Base-by-base conservation (phyloP, 2,113 vertebrate species). In the Monopterus albus region DNA sequence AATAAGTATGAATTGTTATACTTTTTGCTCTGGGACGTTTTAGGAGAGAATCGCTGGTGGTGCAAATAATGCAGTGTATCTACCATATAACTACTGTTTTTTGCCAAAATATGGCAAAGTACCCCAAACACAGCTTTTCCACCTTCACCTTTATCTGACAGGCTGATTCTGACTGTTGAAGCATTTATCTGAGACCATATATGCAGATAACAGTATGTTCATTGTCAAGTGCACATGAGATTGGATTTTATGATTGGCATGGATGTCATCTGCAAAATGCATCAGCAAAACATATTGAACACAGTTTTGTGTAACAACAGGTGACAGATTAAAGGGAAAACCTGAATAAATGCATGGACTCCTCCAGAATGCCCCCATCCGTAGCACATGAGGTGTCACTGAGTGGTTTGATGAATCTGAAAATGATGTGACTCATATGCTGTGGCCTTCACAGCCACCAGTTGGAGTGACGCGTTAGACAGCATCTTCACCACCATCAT, bases 201-300 rank as follows among this genome's bases (percentile, higher is more conserved):
- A n/a, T n/a, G n/a, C n/a, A n/a, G n/a, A n/a, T n/a, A n/a, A n/a
- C n/a, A n/a, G n/a, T n/a, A n/a, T n/a, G 35, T 60, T 61, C 56
- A 26, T 36, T 83, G 26, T 59, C 18, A 64, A 65, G 46, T 69
- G 25, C 36, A 31, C 29, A 61, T 33, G 18, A 9, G 5, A n/a
- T 9, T 38, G 25, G 6, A n/a, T 35, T 42, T 21, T 42, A 6
- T 40, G 9, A 40, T 64, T 51, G 52, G 23, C 56, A 50, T 36
- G 7, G 39, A 26, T 52, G 18, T 28, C 35, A 49, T 47, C 23
- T 15, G 12, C 18, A 51, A 60, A 46, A 63, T 10, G 2, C 13
- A 43, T 56, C 21, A n/a, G n/a, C n/a, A n/a, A n/a, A n/a, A n/a
- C n/a, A n/a, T 38, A n/a, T 58, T 29, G 36, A 73, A 3, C 3